Conservation (phyloP, 92 coral and sea anemone species). For the Palythoa grandiflora region DNA sequence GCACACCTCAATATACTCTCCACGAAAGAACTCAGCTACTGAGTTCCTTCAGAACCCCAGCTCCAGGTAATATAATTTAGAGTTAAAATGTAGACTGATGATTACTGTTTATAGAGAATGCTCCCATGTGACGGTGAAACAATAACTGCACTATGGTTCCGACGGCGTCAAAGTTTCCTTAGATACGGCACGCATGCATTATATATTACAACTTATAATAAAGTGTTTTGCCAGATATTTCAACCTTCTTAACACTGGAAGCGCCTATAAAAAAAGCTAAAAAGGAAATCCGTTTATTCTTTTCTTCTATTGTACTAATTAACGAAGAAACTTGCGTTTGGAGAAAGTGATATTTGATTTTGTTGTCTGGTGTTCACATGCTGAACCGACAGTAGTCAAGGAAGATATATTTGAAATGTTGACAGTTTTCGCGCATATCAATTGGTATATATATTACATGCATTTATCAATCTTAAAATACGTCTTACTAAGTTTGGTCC, state of each 20-base stretch:
- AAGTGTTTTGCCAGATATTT: neutral
- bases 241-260: neutral
- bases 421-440: too few relatives aligned
- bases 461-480: too few relatives aligned
- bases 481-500: too few relatives aligned
- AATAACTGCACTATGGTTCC: neutral
- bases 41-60: conserved; percentile 83
- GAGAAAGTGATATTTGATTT: neutral
- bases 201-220: neutral
- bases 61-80: conserved; percentile 78
- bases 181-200: conserved; percentile 32
- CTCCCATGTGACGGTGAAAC: conserved; percentile 37
- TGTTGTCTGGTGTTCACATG: neutral
- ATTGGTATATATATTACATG: too few relatives aligned
- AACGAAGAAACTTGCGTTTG: neutral
- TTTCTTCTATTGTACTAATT: neutral
- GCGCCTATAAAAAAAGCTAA: neutral
- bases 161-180: conserved; percentile 34
- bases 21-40: conserved; percentile 72
- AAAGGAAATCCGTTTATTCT: neutral
- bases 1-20: conserved; percentile 82
- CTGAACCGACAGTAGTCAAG: neutral
- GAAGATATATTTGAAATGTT: neutral
- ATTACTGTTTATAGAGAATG: conserved; percentile 20
- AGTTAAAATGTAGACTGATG: neutral